A percentile compares a stretch with the other conserved stretches of the same genome.
phyloP scores from a whole-genome alignment of 64 coral and sea anemone genomes.

The Porites lutea region DNA sequence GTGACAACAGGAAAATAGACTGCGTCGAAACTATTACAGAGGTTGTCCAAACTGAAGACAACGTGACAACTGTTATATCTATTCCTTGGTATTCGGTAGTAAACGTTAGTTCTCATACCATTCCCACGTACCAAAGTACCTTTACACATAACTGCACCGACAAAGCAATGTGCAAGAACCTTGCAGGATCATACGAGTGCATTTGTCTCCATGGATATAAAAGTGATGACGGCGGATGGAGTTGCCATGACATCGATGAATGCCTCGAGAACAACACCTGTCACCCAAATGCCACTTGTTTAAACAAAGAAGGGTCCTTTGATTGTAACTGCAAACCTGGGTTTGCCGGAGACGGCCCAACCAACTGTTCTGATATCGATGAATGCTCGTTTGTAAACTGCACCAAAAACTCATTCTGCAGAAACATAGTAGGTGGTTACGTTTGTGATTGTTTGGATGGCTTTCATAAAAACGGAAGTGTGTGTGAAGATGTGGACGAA shows the following conservation, averaged over 20 bases:
- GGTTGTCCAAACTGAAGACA: not conserved
- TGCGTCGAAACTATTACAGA: slow-evolving; percentile 61
- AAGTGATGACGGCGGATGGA: slow-evolving; percentile 44
- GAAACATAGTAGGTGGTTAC: slow-evolving; percentile 61
- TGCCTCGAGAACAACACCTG: slow-evolving; percentile 60
- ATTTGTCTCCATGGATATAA: slow-evolving; percentile 43
- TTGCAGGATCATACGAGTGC: slow-evolving; percentile 70
- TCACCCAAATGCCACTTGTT: slow-evolving; percentile 62
- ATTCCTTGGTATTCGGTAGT: slow-evolving; percentile 55
- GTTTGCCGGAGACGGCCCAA: slow-evolving; percentile 60
- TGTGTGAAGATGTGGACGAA: slow-evolving; percentile 74
- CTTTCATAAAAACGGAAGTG: slow-evolving; percentile 55
- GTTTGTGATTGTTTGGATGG: slow-evolving; percentile 52
- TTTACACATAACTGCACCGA: slow-evolving; percentile 63
- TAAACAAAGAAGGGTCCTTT: slow-evolving; percentile 70
- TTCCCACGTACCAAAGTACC: not conserved
- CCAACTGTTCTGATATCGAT: slow-evolving; percentile 65
- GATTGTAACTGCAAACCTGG: slow-evolving; percentile 51
- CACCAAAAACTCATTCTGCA: slow-evolving; percentile 28
- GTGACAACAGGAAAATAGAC: slow-evolving; percentile 40
- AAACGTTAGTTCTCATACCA: slow-evolving; percentile 8
- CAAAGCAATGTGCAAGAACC: slow-evolving; percentile 56
- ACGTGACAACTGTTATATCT: slow-evolving; percentile 40
- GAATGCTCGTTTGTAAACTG: slow-evolving; percentile 56
- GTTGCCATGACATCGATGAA: slow-evolving; percentile 63